Conservation (phyloP, 2,888 invertebrate species). For the Macrosoma leucophasiata region DNA sequence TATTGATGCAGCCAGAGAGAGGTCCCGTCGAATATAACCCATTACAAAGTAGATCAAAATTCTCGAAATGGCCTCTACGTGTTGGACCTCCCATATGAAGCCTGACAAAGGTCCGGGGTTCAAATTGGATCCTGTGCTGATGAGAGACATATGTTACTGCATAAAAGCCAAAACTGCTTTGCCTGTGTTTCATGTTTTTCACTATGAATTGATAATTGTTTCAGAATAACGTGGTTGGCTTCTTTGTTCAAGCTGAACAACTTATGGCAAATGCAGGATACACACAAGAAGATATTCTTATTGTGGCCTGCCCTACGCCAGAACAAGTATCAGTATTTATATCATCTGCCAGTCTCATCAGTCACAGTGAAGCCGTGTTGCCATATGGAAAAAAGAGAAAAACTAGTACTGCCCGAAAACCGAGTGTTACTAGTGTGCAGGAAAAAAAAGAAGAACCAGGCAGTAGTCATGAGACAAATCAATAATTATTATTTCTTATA, state of each 20-base stretch:
- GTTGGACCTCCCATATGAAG: too few relatives aligned
- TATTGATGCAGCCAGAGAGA: too few relatives aligned
- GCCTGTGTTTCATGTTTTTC: too few relatives aligned
- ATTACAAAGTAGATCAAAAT: too few relatives aligned
- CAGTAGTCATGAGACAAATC: slow-evolving; percentile 7
- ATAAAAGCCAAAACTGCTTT: not conserved
- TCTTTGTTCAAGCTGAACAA: slow-evolving; percentile 90
- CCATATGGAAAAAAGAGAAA: slow-evolving; percentile 63
- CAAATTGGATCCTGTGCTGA: too few relatives aligned
- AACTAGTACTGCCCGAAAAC: slow-evolving; percentile 44
- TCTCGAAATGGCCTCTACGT: too few relatives aligned
- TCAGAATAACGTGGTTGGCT: slow-evolving; percentile 91
- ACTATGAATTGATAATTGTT: too few relatives aligned
- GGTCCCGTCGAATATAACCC: too few relatives aligned
- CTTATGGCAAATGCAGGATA: slow-evolving; percentile 84
- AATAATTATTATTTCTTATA: slow-evolving; percentile 3
- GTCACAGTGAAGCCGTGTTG: slow-evolving; percentile 59
- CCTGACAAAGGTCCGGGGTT: too few relatives aligned
- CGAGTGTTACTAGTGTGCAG: slow-evolving; percentile 48
- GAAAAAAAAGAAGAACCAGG: slow-evolving; percentile 33
- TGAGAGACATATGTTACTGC: too few relatives aligned
- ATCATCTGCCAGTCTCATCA: slow-evolving; percentile 84
- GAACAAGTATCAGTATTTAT: slow-evolving; percentile 95
- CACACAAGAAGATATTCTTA: slow-evolving; percentile 85
- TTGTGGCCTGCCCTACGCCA: slow-evolving; percentile 93